Evolutionary conservation across 35 echinoderm and acorn worm species (phyloP), one percentile per base, ranked within the genome.

Genomic region (Ophioderma brevispina): DNA sequence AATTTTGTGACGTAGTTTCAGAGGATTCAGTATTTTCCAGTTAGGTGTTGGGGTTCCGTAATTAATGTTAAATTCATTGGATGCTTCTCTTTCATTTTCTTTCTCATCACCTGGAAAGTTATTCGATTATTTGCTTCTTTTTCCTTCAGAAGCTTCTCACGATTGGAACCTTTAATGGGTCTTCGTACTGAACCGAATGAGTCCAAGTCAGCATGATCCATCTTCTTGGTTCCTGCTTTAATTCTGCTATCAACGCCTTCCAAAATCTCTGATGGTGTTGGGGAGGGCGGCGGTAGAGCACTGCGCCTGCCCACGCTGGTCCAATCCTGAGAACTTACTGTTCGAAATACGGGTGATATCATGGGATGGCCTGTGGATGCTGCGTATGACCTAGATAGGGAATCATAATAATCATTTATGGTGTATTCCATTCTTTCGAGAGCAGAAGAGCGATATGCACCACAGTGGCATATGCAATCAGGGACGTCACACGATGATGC

Each of bases 11-110:
- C 94, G 80, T 76, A 99, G 55, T 91, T 99, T 95, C 41, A 99
- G 78, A 6, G 97, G 97, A 86, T 99, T 95, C 21, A 99, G 75
- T 70, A 99, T 99, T 93, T 99, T 99, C 97, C 97, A 99, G 81
- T 99, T 95, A 0, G 97, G 97, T 1, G 97, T 99, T 41, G 97
- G 97, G 1, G 87, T 88, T 38, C 97, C 97, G 46, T 99, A 99
- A 52, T 99, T 99, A 34, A 39, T 92, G 35, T 99, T 99, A 76
- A 99, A 99, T 40, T 95, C 93, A 6, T 59, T 23, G 97, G 97
- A 55, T 89, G 81, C 23, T 86, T 86, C 8, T 86, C 94, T n/a
- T 90, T 80, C 78, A 99, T 94, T 63, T 94, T 95, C 76, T 99
- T 39, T 1, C 97, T 70, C 97, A 99, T 99, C 5, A 99, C 14